Evolutionary conservation across 2,113 vertebrate species (phyloP).

Genomic region (Muntiacus reevesi): DNA sequence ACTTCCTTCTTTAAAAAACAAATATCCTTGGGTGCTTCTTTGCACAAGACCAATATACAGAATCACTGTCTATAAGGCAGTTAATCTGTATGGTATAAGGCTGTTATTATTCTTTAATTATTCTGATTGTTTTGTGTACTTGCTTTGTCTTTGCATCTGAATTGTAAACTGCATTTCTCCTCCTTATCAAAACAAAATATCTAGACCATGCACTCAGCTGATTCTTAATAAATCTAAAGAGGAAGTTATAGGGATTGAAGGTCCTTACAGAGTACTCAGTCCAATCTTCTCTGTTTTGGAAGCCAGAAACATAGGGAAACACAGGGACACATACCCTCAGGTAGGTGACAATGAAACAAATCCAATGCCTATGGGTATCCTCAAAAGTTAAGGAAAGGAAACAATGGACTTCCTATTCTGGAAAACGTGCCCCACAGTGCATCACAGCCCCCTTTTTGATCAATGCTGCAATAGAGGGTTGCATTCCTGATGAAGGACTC

Average conservation of each 20-base stretch:
- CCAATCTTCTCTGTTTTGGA: neutral
- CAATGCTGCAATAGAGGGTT: neutral
- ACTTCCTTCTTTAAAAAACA: neutral
- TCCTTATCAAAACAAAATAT: neutral
- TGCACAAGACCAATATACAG: neutral
- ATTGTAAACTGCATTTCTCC: neutral
- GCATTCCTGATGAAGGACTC: neutral
- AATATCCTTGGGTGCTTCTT: neutral
- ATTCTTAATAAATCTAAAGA: neutral
- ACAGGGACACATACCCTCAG: neutral
- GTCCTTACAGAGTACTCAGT: neutral
- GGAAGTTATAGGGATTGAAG: neutral
- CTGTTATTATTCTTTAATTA: neutral
- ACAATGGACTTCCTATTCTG: neutral
- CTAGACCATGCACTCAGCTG: neutral
- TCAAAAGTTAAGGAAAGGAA: neutral
- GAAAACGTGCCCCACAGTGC: neutral
- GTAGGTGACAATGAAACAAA: neutral
- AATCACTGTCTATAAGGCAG: neutral
- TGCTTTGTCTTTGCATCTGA: neutral
- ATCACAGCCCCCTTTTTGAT: neutral
- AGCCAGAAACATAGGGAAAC: neutral
- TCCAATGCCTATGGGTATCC: neutral
- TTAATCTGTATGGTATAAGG: neutral
- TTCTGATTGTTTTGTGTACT: neutral